Evolutionary conservation across 1,140 invertebrate genomes (phyloP).

Genomic region (Drosophila biarmipes): DNA sequence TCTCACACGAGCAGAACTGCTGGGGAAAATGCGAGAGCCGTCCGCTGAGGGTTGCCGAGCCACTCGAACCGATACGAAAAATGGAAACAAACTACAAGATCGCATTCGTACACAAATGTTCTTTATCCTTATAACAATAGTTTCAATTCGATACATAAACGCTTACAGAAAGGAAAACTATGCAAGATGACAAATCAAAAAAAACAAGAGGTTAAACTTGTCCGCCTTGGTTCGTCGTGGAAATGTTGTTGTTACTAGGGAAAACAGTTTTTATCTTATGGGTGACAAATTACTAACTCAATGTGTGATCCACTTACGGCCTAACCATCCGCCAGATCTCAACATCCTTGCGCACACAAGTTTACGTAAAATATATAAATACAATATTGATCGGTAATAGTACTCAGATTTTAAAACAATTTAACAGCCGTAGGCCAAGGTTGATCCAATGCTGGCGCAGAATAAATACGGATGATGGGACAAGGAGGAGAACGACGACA

Average conservation of each 20-base stretch:
- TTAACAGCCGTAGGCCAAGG: neutral
- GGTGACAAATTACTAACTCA: conserved; percentile 2
- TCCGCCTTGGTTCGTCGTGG: conserved; percentile 12
- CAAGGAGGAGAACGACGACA: neutral
- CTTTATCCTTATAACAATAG: conserved; percentile 39
- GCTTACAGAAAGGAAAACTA: conserved; percentile 25
- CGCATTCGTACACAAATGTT: conserved; percentile 38
- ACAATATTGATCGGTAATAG: conserved; percentile 58
- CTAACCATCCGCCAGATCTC: conserved; percentile 4
- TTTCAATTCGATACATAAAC: conserved; percentile 33
- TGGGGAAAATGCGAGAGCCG: conserved; percentile 13
- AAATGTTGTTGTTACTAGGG: conserved; percentile 24
- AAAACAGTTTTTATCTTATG: conserved; percentile 19
- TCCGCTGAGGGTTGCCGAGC: conserved; percentile 53
- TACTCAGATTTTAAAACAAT: conserved; percentile 36
- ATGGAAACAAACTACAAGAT: conserved; percentile 1
- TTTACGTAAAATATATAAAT: conserved; percentile 57
- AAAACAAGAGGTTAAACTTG: conserved; percentile 6
- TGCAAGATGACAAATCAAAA: conserved; percentile 11
- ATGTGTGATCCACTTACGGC: conserved; percentile 9
- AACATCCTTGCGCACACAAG: conserved; percentile 20
- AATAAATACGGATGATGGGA: conserved; percentile 17
- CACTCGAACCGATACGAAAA: neutral
- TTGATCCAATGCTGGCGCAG: neutral
- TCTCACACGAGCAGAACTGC: conserved; percentile 6